These are phyloP conservation scores for Austrofundulus limnaeus DNA, from an alignment of 2,113 vertebrate genomes.

Conservation along the genomic window DNA sequence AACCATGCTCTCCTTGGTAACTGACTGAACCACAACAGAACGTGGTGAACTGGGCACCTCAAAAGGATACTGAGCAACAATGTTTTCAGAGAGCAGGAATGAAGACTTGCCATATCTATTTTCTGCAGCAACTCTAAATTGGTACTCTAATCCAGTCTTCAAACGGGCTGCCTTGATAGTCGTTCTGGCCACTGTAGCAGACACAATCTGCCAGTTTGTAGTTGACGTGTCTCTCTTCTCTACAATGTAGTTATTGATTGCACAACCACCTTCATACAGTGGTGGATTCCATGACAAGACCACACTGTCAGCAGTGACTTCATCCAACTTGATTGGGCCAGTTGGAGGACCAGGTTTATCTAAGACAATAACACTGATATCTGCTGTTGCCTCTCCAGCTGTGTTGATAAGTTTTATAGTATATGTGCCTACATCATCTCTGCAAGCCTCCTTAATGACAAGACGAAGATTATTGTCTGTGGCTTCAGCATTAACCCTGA, in stretches of 20 bases:
- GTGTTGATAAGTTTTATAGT: slow-evolving; percentile 87
- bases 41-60: slow-evolving; percentile 90
- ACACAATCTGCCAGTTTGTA: slow-evolving; percentile 96
- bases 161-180: slow-evolving; percentile 91
- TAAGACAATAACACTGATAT: slow-evolving; percentile 87
- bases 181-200: slow-evolving; percentile 96
- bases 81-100: slow-evolving; percentile 85
- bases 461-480: slow-evolving; percentile 85
- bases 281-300: slow-evolving; percentile 91
- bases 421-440: slow-evolving; percentile 93
- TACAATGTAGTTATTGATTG: slow-evolving; percentile 96
- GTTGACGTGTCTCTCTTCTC: slow-evolving; percentile 98
- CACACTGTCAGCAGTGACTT: slow-evolving; percentile 92
- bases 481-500: slow-evolving; percentile 90
- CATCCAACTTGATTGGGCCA: slow-evolving; percentile 94
- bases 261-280: slow-evolving; percentile 92
- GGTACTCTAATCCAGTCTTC: slow-evolving; percentile 94
- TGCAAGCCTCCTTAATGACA: slow-evolving; percentile 92
- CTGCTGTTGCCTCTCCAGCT: slow-evolving; percentile 88
- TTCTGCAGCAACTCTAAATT: slow-evolving; percentile 96
- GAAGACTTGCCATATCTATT: slow-evolving; percentile 97
- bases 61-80: slow-evolving; percentile 95
- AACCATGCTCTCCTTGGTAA: slow-evolving; percentile 92
- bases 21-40: slow-evolving; percentile 83
- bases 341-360: slow-evolving; percentile 97